Conservation (phyloP, 2,888 invertebrate species). For the Catocala fraxini region DNA sequence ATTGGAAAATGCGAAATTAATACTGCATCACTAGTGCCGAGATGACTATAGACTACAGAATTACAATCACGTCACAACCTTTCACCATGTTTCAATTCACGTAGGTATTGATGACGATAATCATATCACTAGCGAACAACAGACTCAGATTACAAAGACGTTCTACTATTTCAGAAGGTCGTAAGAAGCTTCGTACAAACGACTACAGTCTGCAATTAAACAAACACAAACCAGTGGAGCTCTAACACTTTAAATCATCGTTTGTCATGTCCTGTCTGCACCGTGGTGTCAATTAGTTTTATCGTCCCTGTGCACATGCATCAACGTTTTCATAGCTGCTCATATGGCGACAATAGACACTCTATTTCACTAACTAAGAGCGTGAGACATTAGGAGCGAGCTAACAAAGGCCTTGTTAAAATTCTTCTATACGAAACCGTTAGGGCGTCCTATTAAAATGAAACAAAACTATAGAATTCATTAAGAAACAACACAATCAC, state of each 20-base stretch:
- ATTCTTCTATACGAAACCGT: slow-evolving; percentile 72
- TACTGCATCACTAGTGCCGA: too few relatives aligned
- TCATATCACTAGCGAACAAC: too few relatives aligned
- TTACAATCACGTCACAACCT: too few relatives aligned
- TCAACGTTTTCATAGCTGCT: slow-evolving; percentile 23
- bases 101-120: too few relatives aligned
- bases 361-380: slow-evolving; percentile 46
- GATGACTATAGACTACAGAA: too few relatives aligned
- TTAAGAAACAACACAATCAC: slow-evolving; percentile 34
- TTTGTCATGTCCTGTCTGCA: not conserved
- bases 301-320: slow-evolving; percentile 3
- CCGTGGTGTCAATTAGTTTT: not conserved
- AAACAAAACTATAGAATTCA: slow-evolving; percentile 64
- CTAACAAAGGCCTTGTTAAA: slow-evolving; percentile 84
- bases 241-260: not conserved
- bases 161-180: too few relatives aligned
- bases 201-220: too few relatives aligned
- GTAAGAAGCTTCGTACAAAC: too few relatives aligned
- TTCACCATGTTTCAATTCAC: too few relatives aligned
- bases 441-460: slow-evolving; percentile 70
- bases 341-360: slow-evolving; percentile 46
- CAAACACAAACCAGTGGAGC: not conserved
- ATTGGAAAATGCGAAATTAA: too few relatives aligned
- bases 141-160: too few relatives aligned
- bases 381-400: slow-evolving; percentile 58